Conservation (phyloP, 1,140 invertebrate species). For the Pantala flavescens region DNA sequence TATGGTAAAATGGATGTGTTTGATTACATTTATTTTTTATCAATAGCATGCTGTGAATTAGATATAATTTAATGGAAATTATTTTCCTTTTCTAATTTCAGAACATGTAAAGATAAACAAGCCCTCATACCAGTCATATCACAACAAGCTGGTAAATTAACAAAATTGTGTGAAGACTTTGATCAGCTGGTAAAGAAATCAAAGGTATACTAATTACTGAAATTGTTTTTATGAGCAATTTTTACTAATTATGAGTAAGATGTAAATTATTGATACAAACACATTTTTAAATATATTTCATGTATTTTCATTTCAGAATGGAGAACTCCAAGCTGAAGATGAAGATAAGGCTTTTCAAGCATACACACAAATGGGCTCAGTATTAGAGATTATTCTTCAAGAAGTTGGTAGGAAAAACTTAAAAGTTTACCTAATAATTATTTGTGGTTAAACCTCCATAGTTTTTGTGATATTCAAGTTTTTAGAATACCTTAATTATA, state of each 20-base stretch:
- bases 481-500: no score
- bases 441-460: no score
- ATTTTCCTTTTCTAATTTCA: background rate
- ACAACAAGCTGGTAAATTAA: background rate
- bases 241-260: no score
- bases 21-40: no score
- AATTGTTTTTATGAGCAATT: background rate
- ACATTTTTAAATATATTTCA: no score
- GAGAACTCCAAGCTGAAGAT: constrained; percentile 1
- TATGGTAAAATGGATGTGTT: no score
- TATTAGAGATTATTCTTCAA: background rate
- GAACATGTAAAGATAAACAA: constrained; percentile 17
- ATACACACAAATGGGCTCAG: background rate
- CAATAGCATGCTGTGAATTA: no score
- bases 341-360: background rate
- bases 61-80: no score
- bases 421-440: no score
- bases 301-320: background rate
- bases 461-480: no score
- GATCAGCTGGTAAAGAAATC: constrained; percentile 17
- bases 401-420: background rate
- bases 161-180: constrained; percentile 14
- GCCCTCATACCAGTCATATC: background rate
- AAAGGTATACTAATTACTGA: background rate
- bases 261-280: no score